Percentiles rank a stretch among this genome's conserved stretches.
phyloP scores from a whole-genome alignment of 2,797 vertebrate genomes.

The Sebastes diploproa region DNA sequence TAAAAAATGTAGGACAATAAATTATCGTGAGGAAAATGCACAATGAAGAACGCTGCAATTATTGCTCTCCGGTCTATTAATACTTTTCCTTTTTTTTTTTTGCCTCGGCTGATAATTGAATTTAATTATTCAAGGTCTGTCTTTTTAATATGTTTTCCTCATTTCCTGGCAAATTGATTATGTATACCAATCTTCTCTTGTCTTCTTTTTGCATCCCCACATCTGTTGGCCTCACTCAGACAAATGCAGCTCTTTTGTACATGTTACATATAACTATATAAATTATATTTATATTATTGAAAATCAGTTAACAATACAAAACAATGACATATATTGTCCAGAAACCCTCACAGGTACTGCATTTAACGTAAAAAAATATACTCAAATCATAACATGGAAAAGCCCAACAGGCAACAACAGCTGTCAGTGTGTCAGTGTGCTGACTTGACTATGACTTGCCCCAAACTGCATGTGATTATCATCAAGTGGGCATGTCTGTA shows the following conservation, averaged over 20 bases:
- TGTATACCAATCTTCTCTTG: constrained; percentile 58
- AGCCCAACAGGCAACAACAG: too few species aligned
- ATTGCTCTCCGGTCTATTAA: constrained; percentile 76
- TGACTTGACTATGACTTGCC: too few species aligned
- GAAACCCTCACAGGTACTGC: too few species aligned
- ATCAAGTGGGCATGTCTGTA: too few species aligned
- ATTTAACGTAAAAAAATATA: too few species aligned
- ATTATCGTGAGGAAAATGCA: constrained; percentile 68
- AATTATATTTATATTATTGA: not conserved
- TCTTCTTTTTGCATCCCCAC: constrained; percentile 51
- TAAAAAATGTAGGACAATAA: constrained; percentile 63
- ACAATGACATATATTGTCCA: too few species aligned
- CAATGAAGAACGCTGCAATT: constrained; percentile 67
- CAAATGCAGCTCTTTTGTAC: not conserved
- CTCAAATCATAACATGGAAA: too few species aligned
- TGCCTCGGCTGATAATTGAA: constrained; percentile 74
- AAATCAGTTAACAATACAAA: too few species aligned
- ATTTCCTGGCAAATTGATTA: constrained; percentile 79
- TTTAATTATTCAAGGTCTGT: constrained; percentile 82
- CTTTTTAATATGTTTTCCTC: constrained; percentile 78
- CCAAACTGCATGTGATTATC: too few species aligned
- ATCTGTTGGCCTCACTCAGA: constrained; percentile 35
- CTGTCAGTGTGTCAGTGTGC: too few species aligned
- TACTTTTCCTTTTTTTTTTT: constrained; percentile 42
- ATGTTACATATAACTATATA: not conserved